Base-by-base conservation (phyloP, 2,113 vertebrate genomes). In the Carollia perspicillata region DNA sequence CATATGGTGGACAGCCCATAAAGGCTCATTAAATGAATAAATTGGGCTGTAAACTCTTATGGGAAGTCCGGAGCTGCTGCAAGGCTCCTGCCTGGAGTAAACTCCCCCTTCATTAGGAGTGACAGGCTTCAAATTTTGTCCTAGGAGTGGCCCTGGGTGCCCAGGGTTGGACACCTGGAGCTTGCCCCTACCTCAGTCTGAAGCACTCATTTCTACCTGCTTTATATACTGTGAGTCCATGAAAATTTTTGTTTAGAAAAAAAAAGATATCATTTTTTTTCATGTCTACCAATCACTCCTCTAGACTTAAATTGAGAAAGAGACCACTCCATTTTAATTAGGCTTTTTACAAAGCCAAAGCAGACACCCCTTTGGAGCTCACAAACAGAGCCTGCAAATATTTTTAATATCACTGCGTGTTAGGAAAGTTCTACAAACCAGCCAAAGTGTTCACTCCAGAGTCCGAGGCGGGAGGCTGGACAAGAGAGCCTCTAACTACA, bases 41-140 rank as follows among this genome's bases (percentile, higher is more conserved):
- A 94, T 44, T 44, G 44, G 75, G 37, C 58, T 77, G 22, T 95
- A 83, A 94, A 94, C 17, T 74, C 68, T 89, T 53, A 65, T 2
- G 49, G 94, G 68, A 44, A 91, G 74, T 40, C 78, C 60, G 40
- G n/a, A 37, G 2, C 55, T 5, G 3, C 28, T 10, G 30, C 33
- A 71, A 77, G 10, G 0, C 35, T 14, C 13, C 66, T 22, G 17
- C 83, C 60, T 75, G 37, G 44, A 91, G 28, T 5, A 10, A 14
- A 23, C 1, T 40, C 18, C 30, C 30, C 30, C 17, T 87, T 42
- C 2, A 2, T 37, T 53, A 1, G 2, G 2, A 51, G n/a, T 26
- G 35, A 3, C 5, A 14, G 75, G 53, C 33, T 30, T 30, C 71
- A 28, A 44, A 23, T 9, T 11, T 18, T 40, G 30, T 55, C 37